A percentile compares a stretch with the other conserved stretches of the same genome.
These are phyloP conservation scores for Melanerpes formicivorus DNA, from an alignment of 2,113 vertebrate genomes.

Conservation along the genomic window DNA sequence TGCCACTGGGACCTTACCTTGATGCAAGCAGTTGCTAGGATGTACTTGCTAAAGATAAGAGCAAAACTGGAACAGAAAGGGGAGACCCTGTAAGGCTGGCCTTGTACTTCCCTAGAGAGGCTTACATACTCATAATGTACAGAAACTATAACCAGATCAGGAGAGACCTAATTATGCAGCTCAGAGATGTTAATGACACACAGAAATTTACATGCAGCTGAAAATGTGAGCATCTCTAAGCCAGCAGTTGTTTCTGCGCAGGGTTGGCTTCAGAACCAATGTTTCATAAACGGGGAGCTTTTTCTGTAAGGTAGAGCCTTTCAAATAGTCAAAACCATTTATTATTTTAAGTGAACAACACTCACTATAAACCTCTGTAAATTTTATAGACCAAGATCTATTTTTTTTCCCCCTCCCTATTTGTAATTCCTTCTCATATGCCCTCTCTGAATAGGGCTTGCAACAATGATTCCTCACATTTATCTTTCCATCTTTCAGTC, in stretches of 20 bases:
- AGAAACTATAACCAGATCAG: constrained; percentile 78
- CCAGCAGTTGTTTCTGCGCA: constrained; percentile 68
- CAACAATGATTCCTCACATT: neutral
- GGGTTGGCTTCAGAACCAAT: constrained; percentile 73
- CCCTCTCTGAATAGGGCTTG: neutral
- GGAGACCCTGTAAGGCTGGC: constrained; percentile 56
- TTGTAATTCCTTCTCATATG: neutral
- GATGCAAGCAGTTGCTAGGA: constrained; percentile 3
- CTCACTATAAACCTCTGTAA: constrained; percentile 19
- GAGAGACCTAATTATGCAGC: constrained; percentile 83
- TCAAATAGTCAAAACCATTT: constrained; percentile 13
- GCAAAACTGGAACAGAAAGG: neutral
- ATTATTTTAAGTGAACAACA: neutral
- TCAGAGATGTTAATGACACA: constrained; percentile 81
- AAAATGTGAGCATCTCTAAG: constrained; percentile 79
- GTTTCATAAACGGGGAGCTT: constrained; percentile 59
- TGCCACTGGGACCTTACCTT: constrained; percentile 19
- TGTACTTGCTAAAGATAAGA: constrained; percentile 37
- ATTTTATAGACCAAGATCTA: neutral
- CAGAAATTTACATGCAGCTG: constrained; percentile 81
- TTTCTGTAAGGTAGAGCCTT: constrained; percentile 44
- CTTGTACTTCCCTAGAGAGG: constrained; percentile 62
- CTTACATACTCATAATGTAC: constrained; percentile 51
- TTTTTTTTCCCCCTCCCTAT: neutral
- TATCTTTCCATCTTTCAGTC: neutral